Evolutionary conservation across 2,888 invertebrate species (phyloP).

Genomic region (Alviniconcha strummeri): DNA sequence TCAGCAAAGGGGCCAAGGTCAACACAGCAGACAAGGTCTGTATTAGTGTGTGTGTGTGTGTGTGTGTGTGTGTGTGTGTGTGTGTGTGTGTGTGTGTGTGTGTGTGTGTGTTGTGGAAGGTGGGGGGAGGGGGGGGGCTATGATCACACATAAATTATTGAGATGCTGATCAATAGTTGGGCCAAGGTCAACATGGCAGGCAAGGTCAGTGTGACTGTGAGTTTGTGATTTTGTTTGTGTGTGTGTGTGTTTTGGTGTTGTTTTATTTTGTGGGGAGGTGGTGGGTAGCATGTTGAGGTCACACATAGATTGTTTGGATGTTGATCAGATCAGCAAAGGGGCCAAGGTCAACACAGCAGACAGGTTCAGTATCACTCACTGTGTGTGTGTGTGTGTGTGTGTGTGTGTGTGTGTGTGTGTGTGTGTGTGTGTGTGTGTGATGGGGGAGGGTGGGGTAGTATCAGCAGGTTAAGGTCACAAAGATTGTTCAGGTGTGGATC

Average conservation of each 20-base stretch:
- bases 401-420: no score
- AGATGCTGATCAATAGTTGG: no score
- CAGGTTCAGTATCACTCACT: constrained; percentile 59
- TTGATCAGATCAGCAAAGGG: constrained; percentile 84
- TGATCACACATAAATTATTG: no score
- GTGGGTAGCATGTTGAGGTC: constrained; percentile 97
- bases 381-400: not conserved
- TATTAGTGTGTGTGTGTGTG: not conserved
- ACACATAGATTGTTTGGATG: constrained; percentile 86
- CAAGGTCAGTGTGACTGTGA: not conserved
- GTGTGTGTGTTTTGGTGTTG: no score
- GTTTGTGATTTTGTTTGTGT: not conserved
- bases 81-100: not conserved
- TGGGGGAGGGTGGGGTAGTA: not conserved
- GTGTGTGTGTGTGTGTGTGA: not conserved
- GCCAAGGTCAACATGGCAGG: no score
- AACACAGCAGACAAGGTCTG: constrained; percentile 71
- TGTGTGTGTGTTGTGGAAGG: no score
- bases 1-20: constrained; percentile 82
- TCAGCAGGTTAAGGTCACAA: no score
- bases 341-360: constrained; percentile 72
- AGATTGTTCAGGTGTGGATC: no score
- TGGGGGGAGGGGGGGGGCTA: not conserved
- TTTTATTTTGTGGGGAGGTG: no score
- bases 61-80: not conserved